Conservation (phyloP, 2,888 invertebrate species). For the Melangyna quadrimaculata region DNA sequence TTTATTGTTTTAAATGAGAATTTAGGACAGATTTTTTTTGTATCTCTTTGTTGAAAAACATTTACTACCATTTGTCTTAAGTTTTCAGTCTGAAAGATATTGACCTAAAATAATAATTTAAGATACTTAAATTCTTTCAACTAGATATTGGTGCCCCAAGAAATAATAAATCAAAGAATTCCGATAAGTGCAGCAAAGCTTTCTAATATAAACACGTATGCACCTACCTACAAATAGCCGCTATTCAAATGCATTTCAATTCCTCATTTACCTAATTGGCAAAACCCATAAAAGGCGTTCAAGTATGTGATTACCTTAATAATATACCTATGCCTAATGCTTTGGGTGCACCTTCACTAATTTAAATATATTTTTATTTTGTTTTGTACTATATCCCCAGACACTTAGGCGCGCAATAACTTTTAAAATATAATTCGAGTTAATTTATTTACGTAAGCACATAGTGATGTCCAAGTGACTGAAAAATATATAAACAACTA, state of each 20-base stretch:
- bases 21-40: too few species aligned
- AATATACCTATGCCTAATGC: slow-evolving; percentile 7
- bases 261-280: neutral
- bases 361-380: neutral
- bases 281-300: slow-evolving; percentile 46
- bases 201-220: neutral
- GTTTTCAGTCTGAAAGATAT: neutral
- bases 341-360: slow-evolving; percentile 4
- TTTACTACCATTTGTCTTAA: neutral
- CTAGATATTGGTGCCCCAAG: neutral
- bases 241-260: slow-evolving; percentile 12
- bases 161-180: neutral
- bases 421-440: slow-evolving; percentile 35
- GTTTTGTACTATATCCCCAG: slow-evolving; percentile 11
- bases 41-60: neutral
- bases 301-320: slow-evolving; percentile 52
- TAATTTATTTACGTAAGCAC: slow-evolving; percentile 2
- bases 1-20: too few species aligned
- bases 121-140: neutral
- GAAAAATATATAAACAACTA: neutral
- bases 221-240: neutral
- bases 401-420: slow-evolving; percentile 56
- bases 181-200: neutral
- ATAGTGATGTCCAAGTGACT: neutral
- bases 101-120: neutral